Base-by-base conservation (phyloP, 2,113 vertebrate species). In the Cyprinodon brontotheroides region DNA sequence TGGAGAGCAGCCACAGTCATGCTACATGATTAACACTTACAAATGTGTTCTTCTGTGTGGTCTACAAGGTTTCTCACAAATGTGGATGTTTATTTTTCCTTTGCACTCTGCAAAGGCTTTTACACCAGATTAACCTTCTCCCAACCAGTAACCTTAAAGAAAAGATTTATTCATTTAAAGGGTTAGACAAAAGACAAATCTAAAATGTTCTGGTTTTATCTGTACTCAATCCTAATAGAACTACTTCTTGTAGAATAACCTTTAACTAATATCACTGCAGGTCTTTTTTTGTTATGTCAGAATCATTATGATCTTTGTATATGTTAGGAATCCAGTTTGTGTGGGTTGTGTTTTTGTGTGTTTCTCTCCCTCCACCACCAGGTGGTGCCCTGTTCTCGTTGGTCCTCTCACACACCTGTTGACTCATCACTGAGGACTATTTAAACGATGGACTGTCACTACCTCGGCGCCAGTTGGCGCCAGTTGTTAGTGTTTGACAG, bases 1-100 rank as follows among this genome's bases (percentile, higher is more conserved):
- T 65, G 76, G 78, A 79, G 85, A 84, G 39, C 40, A 53, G 67
- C 15, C 68, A 65, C 64, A 75, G 84, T 65, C 70, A 79, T 8
- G n/a, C 62, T 65, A 65, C 65, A 66, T 69, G 78, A 74, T 60
- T 29, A 29, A 60, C 70, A 45, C 36, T 39, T 66, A 50, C 61
- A 45, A 14, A n/a, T 38, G 17, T 48, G 12, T 53, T 17, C 72
- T 41, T 12, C n/a, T 63, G 64, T 66, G 67, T 61, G 70, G 62
- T 57, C 41, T 69, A 50, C 75, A 65, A 61, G 38, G 61, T 70
- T 82, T 70, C 66, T 20, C 50, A 57, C 50, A 57, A 57, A 57
- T 10, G 50, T n/a, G n/a, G 17, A 7, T 57, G 17, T 20, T 36
- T 64, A 15, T 53, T 22, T 57, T 73, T 41, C 13, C 47, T 60